Percentiles rank a stretch among this genome's conserved stretches.
These are phyloP conservation scores for Charadrius vociferus DNA, from an alignment of 2,113 vertebrate genomes.

Conservation along the genomic window DNA sequence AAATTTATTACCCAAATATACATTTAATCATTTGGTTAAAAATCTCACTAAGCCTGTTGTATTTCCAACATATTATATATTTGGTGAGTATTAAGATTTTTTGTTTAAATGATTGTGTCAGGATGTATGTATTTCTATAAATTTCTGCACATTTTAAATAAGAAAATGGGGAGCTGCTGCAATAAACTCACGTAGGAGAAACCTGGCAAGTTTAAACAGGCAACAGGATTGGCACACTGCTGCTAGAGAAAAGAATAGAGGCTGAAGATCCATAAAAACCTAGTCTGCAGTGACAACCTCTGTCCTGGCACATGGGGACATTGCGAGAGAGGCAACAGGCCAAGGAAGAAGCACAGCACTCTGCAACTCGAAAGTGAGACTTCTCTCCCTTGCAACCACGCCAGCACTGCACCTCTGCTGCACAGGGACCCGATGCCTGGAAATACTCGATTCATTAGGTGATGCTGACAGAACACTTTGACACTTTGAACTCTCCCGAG, in stretches of 20 bases:
- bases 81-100: background rate
- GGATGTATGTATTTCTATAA: background rate
- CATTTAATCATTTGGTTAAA: background rate
- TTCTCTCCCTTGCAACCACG: background rate
- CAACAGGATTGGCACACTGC: background rate
- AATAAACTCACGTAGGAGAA: rapidly evolving
- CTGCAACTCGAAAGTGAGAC: background rate
- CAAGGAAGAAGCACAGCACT: background rate
- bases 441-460: background rate
- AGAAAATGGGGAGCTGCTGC: background rate
- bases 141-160: background rate
- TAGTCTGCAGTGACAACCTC: background rate
- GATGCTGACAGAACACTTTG: background rate
- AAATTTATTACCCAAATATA: background rate
- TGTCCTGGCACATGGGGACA: background rate
- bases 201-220: background rate
- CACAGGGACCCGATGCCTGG: rapidly evolving
- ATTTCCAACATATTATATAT: background rate
- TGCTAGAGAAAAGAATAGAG: background rate
- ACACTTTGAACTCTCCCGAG: background rate
- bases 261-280: background rate
- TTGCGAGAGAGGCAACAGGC: background rate
- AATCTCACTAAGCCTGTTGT: background rate
- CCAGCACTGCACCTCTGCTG: background rate
- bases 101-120: background rate